phyloP scores from a whole-genome alignment of 2,888 invertebrate genomes.

The Hoplodrina blanda region DNA sequence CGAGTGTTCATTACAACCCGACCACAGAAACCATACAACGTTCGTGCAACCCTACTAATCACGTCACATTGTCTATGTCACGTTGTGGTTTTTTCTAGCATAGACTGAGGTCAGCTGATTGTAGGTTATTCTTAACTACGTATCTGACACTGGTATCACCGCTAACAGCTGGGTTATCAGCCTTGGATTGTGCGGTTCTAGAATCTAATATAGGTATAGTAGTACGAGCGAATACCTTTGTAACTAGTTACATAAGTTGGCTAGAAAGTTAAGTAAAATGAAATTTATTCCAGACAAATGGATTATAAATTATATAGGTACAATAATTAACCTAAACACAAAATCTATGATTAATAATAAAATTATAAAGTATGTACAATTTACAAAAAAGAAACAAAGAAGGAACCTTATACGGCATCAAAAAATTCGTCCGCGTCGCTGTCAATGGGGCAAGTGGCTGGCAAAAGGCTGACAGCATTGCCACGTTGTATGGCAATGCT shows the following conservation, averaged over 20 bases:
- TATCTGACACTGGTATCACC: slow-evolving; percentile 10
- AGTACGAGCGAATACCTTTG: slow-evolving; percentile 17
- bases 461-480: no score
- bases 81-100: slow-evolving; percentile 42
- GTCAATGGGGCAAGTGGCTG: no score
- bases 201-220: slow-evolving; percentile 49
- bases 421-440: no score
- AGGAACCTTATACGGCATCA: no score
- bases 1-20: slow-evolving; percentile 3
- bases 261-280: no score
- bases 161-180: slow-evolving; percentile 37
- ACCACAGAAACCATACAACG: slow-evolving; percentile 26
- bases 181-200: slow-evolving; percentile 42
- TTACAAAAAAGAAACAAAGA: no score
- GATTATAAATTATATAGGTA: no score
- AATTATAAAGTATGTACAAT: no score
- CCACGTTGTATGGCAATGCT: no score
- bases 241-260: slow-evolving; percentile 15
- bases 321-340: no score
- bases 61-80: slow-evolving; percentile 40
- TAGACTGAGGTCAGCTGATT: slow-evolving; percentile 38
- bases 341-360: no score
- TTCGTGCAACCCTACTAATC: slow-evolving; percentile 7
- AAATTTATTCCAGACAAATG: no score
- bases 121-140: slow-evolving; percentile 38